phyloP scores from a whole-genome alignment of 1,140 invertebrate species.

The Colletes latitarsis region DNA sequence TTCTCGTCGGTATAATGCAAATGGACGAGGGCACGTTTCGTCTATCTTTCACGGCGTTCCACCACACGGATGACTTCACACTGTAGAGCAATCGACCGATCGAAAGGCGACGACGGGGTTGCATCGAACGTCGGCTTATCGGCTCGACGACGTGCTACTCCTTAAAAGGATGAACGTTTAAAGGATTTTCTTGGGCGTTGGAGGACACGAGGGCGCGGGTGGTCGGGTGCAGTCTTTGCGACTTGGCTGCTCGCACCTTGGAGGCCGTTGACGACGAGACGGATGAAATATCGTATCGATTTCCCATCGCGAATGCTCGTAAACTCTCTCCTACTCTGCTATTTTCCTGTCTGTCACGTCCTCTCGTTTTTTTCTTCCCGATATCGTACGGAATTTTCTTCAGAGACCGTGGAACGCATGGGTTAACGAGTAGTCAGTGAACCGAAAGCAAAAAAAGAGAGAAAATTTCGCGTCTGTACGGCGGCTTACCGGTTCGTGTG shows the following conservation, averaged over 20 bases:
- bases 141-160: constrained; percentile 57
- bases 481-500: neutral
- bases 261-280: constrained; percentile 68
- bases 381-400: constrained; percentile 23
- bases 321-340: constrained; percentile 17
- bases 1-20: constrained; percentile 23
- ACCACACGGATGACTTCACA: constrained; percentile 43
- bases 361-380: neutral
- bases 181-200: constrained; percentile 64
- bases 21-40: constrained; percentile 29
- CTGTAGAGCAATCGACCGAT: constrained; percentile 51
- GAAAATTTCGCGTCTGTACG: neutral
- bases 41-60: constrained; percentile 34
- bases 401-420: constrained; percentile 4
- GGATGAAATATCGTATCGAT: constrained; percentile 76
- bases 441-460: neutral
- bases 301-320: constrained; percentile 67
- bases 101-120: constrained; percentile 42
- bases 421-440: constrained; percentile 25
- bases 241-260: constrained; percentile 48
- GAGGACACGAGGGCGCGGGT: neutral
- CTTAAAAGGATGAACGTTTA: constrained; percentile 68
- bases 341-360: constrained; percentile 11
- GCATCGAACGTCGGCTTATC: constrained; percentile 58
- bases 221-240: constrained; percentile 15